phyloP scores from a whole-genome alignment of 2,113 vertebrate species.

The Plecotus auritus region DNA sequence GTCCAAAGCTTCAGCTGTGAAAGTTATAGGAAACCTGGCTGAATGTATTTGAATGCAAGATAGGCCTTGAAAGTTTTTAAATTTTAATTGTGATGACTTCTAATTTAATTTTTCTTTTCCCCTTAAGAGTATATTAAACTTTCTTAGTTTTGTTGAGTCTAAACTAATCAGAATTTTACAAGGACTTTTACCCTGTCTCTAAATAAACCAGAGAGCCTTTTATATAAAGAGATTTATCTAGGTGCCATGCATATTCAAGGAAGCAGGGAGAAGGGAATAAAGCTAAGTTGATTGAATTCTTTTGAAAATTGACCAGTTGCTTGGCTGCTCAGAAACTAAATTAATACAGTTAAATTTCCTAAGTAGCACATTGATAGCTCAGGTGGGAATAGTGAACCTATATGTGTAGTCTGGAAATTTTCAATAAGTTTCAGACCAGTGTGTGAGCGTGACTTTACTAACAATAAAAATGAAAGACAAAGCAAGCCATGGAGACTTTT shows the following conservation, averaged over 20 bases:
- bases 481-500: background rate
- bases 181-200: background rate
- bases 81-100: constrained; percentile 32
- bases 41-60: constrained; percentile 8
- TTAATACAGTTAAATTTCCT: constrained; percentile 49
- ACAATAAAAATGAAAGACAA: background rate
- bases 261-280: constrained; percentile 20
- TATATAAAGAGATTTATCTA: constrained; percentile 20
- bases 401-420: constrained; percentile 9
- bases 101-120: constrained; percentile 23
- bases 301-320: constrained; percentile 45
- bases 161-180: constrained; percentile 17
- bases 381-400: constrained; percentile 27
- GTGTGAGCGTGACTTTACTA: background rate
- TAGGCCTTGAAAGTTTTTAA: background rate
- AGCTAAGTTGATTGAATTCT: constrained; percentile 11
- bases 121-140: background rate
- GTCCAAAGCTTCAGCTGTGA: background rate
- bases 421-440: background rate
- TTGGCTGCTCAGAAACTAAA: constrained; percentile 37
- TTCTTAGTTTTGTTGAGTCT: constrained; percentile 40
- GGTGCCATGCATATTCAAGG: background rate
- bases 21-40: background rate
- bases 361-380: constrained; percentile 23
- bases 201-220: constrained; percentile 24